Conservation (phyloP, 2,797 vertebrate species). For the Cephalopachus bancanus region DNA sequence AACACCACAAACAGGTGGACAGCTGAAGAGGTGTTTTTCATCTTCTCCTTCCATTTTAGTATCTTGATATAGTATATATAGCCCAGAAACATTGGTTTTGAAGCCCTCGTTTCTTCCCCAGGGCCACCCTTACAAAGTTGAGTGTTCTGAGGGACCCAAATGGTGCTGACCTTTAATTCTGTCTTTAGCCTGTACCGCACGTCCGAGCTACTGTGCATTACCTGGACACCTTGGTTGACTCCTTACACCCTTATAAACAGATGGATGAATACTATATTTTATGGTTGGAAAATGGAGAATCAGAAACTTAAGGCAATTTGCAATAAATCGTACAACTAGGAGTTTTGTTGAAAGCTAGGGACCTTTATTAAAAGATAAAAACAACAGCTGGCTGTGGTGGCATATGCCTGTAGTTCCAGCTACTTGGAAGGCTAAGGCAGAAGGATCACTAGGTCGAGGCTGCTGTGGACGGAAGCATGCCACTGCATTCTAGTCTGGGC, state of each 20-base stretch:
- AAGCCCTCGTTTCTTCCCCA: neutral
- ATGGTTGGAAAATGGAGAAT: conserved; percentile 15
- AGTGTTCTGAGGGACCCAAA: neutral
- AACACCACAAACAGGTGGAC: neutral
- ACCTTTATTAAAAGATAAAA: neutral
- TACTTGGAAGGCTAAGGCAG: no score
- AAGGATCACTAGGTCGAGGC: no score
- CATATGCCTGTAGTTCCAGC: no score
- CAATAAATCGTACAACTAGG: neutral
- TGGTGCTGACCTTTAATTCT: neutral
- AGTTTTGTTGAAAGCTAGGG: neutral
- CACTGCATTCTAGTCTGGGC: no score
- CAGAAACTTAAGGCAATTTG: neutral
- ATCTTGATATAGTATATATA: neutral
- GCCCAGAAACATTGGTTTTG: neutral
- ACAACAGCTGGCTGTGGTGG: no score
- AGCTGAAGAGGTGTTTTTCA: neutral
- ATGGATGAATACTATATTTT: neutral
- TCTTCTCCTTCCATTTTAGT: neutral
- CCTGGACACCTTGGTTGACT: neutral
- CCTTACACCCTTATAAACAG: neutral
- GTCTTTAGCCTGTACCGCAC: neutral
- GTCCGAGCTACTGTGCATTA: neutral
- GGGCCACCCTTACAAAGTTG: no score
- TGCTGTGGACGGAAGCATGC: no score